Percentiles rank a stretch among this genome's conserved stretches.
Evolutionary conservation across 92 coral and sea anemone genomes (phyloP).

Genomic region (Phenganax stokvisi): DNA sequence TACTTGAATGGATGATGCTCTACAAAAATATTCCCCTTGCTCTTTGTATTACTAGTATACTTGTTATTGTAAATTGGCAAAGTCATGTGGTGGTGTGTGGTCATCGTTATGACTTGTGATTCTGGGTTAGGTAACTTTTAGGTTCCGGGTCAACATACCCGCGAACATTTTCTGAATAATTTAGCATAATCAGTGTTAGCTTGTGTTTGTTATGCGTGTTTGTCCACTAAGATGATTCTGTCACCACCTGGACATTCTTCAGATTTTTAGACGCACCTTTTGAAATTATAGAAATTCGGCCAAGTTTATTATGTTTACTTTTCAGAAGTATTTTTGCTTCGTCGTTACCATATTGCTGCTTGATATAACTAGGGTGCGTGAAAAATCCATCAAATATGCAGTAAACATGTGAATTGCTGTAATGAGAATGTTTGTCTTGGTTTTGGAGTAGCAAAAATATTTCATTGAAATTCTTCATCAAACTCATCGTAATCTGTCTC

Average conservation of each 20-base stretch:
- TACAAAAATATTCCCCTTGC: no score
- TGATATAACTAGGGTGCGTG: constrained; percentile 1
- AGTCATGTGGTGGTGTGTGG: no score
- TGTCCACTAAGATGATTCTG: constrained; percentile 4
- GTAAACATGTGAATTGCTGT: constrained; percentile 10
- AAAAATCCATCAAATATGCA: constrained; percentile 2
- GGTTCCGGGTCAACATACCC: constrained; percentile 4
- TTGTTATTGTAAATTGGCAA: no score
- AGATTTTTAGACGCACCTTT: constrained; percentile 11
- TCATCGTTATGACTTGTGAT: no score
- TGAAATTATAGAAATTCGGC: neutral
- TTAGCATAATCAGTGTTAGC: neutral
- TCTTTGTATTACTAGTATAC: no score
- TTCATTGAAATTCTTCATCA: constrained; percentile 5
- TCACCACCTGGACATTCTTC: neutral
- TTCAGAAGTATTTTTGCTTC: constrained; percentile 6
- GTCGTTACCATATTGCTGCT: neutral
- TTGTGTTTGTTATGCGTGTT: neutral
- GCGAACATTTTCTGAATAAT: neutral
- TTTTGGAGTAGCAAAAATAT: neutral
- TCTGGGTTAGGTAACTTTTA: neutral
- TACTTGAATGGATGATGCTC: no score
- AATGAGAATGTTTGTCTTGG: neutral
- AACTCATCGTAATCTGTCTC: neutral
- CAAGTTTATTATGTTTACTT: constrained; percentile 7